These are phyloP conservation scores for Apodemus sylvaticus DNA, from an alignment of 2,113 vertebrate genomes.

Conservation along the genomic window DNA sequence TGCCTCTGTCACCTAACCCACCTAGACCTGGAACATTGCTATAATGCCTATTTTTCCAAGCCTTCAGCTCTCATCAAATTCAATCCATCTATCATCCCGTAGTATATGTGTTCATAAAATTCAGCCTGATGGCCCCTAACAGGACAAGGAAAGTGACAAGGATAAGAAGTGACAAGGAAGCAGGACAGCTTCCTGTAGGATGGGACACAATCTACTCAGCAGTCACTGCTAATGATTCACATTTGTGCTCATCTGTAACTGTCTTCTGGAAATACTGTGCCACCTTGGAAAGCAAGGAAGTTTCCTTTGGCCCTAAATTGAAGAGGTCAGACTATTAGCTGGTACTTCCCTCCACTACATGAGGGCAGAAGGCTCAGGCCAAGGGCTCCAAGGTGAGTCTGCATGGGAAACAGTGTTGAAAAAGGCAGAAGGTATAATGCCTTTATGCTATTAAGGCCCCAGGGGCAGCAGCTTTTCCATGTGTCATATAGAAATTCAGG, in stretches of 20 bases:
- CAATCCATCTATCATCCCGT: background rate
- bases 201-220: background rate
- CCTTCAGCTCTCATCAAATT: background rate
- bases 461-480: background rate
- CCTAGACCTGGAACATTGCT: background rate
- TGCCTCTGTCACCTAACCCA: background rate
- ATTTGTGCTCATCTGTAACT: background rate
- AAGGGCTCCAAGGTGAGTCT: background rate
- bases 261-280: background rate
- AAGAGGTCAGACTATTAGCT: background rate
- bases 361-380: background rate
- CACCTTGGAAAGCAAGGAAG: background rate
- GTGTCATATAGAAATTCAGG: background rate
- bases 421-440: background rate
- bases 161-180: background rate
- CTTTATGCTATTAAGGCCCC: too few species aligned
- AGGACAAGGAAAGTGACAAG: background rate
- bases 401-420: background rate
- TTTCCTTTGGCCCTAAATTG: background rate
- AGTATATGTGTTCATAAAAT: background rate
- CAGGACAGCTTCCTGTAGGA: background rate
- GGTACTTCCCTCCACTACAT: background rate
- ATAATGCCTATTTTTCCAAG: background rate
- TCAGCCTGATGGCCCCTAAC: background rate
- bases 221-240: background rate